phyloP scores from a whole-genome alignment of 2,797 vertebrate genomes.

The Halcyon leucocephala region DNA sequence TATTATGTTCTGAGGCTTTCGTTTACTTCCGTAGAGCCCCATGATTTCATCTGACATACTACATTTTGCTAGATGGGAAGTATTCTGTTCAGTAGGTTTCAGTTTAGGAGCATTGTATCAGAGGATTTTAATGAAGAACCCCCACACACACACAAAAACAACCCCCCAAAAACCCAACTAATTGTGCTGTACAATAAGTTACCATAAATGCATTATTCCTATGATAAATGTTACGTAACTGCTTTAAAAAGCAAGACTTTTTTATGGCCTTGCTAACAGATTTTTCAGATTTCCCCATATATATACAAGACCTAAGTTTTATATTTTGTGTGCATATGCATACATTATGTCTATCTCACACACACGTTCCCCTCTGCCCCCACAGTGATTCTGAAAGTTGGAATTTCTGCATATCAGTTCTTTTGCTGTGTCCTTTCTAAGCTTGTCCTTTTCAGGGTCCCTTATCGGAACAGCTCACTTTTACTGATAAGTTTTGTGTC shows the following conservation, averaged over 20 bases:
- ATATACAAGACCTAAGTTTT: not conserved
- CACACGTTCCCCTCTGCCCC: fast-evolving
- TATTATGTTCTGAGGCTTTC: not conserved
- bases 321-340: fast-evolving
- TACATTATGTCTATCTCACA: not conserved
- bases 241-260: not conserved
- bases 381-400: not conserved
- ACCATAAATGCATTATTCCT: not conserved
- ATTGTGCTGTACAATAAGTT: not conserved
- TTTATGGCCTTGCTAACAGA: not conserved
- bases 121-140: not conserved
- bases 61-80: not conserved
- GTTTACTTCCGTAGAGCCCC: not conserved
- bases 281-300: not conserved
- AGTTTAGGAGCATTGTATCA: not conserved
- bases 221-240: not conserved
- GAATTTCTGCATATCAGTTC: not conserved
- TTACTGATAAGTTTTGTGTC: not conserved
- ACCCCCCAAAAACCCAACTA: not conserved
- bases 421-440: not conserved
- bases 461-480: not conserved
- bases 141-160: not conserved
- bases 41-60: not conserved
- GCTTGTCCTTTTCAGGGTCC: not conserved
- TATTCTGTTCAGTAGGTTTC: not conserved